Conservation (phyloP, 2,888 invertebrate species). For the Drosophila kuntzei region DNA sequence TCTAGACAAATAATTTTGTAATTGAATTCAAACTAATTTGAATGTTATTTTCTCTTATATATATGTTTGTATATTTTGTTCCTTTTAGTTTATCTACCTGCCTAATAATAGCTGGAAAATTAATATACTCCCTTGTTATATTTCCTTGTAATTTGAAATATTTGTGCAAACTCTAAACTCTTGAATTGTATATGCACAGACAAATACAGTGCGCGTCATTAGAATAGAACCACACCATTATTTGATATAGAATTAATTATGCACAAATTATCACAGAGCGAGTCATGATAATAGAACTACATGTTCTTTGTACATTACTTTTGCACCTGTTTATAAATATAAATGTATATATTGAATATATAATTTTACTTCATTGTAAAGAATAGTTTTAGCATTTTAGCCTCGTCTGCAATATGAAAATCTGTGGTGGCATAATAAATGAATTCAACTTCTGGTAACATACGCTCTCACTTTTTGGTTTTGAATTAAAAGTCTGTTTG, state of each 20-base stretch:
- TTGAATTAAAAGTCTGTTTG: neutral
- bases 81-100: neutral
- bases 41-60: neutral
- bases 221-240: neutral
- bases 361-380: no score
- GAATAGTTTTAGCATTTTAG: neutral
- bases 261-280: neutral
- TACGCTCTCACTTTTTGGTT: neutral
- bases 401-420: neutral
- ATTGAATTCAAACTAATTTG: neutral
- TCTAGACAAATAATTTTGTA: neutral
- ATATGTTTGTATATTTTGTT: neutral
- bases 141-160: conserved; percentile 1
- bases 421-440: neutral
- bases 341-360: no score
- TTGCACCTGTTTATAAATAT: no score
- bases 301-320: neutral
- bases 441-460: neutral
- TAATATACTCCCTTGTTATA: neutral
- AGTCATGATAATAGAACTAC: neutral
- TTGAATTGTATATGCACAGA: neutral
- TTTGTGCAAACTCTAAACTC: conserved; percentile 5
- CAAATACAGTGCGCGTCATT: neutral
- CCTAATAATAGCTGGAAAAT: neutral
- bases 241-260: neutral